Base-by-base conservation (phyloP, 2,888 invertebrate species). In the Zelleria hepariella region DNA sequence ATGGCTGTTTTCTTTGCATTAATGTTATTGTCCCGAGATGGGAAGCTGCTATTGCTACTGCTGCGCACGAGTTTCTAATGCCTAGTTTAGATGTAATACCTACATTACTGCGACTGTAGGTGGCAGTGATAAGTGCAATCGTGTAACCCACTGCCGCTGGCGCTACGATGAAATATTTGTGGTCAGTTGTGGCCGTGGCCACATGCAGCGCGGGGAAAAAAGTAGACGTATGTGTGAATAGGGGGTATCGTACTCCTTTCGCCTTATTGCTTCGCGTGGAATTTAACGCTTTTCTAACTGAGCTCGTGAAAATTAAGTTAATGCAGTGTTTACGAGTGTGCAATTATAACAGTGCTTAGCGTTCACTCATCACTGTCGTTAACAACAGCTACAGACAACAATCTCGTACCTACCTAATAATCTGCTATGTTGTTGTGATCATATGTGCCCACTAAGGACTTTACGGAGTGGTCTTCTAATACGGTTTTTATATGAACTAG, bases 1-100 rank as follows among this genome's bases (percentile, higher is more conserved):
- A 59, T 55, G 61, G 20, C 26, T 57, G 48, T 62, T 60, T 63
- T 64, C 62, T 64, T 58, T 63, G 61, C 64, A 32, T 32, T 57
- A 24, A 27, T 58, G 55, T 59, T 59, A 57, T 63, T 64, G 62
- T 63, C 64, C 62, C 59, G 59, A 42, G 24, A 61, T 61, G 59
- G 52, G 32, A 42, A 10, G 32, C 15, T 42, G 32, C n/a, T n/a
- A n/a, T n/a, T n/a, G n/a, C n/a, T 42, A 42, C 10, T 42, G 32
- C 10, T 42, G 32, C 32, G 32, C 32, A 32, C n/a, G n/a, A n/a
- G 32, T 32, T 42, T 42, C 15, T 42, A 42, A 42, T 42, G 32
- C 15, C 4, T 5, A 15, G 32, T 42, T 42, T n/a, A n/a, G n/a
- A n/a, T n/a, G n/a, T n/a, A n/a, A n/a, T n/a, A 42, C 15, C 15